Conservation (phyloP, 2,797 vertebrate genomes). For the Molothrus aeneus region DNA sequence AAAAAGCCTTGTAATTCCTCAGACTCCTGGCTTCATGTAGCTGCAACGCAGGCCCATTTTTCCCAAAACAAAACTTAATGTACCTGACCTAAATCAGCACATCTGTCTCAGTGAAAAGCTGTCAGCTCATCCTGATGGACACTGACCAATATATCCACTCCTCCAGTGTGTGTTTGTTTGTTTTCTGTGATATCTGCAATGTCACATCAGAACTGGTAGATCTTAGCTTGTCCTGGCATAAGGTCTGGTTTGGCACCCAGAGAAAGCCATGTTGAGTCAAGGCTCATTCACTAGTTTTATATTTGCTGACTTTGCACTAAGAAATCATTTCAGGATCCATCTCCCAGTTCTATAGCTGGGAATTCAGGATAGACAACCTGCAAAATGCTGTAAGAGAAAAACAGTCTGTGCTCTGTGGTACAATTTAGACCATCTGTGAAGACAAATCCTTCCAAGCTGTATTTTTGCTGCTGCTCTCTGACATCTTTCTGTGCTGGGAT, state of each 20-base stretch:
- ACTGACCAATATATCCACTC: neutral
- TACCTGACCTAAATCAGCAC: neutral
- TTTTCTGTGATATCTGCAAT: neutral
- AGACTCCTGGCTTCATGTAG: neutral
- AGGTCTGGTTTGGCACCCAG: neutral
- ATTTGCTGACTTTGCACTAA: neutral
- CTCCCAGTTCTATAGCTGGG: neutral
- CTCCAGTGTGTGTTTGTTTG: neutral
- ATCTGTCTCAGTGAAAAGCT: neutral
- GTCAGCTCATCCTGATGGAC: neutral
- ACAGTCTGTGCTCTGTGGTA: neutral
- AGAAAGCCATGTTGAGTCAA: neutral
- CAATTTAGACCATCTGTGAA: slow-evolving; percentile 20
- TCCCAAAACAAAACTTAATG: neutral
- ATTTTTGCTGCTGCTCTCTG: slow-evolving; percentile 4
- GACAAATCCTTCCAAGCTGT: slow-evolving; percentile 8
- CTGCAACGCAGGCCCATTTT: neutral
- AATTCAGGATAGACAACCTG: neutral
- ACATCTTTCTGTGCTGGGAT: neutral
- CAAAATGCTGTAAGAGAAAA: neutral
- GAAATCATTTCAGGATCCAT: neutral
- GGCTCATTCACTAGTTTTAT: neutral
- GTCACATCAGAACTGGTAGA: neutral
- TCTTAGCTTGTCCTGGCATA: neutral
- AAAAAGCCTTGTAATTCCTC: neutral